A percentile compares a stretch with the other conserved stretches of the same genome.
phyloP scores from a whole-genome alignment of 2,888 invertebrate genomes.

The Caenorhabditis angaria region DNA sequence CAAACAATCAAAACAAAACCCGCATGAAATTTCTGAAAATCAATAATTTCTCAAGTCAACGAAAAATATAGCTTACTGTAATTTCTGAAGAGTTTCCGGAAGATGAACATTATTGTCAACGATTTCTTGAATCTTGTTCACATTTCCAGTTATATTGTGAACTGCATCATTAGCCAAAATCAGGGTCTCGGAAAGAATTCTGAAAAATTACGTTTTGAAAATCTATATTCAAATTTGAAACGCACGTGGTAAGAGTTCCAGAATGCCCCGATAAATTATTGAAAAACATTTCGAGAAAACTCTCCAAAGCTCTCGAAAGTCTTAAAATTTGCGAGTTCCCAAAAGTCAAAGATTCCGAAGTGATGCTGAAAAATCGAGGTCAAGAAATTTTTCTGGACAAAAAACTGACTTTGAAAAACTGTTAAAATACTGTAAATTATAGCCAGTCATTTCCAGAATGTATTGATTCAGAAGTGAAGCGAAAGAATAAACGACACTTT shows the following conservation, averaged over 20 bases:
- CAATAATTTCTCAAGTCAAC: too few species aligned
- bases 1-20: too few species aligned
- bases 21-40: too few species aligned
- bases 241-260: too few species aligned
- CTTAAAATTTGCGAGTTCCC: neutral
- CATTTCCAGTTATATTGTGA: neutral
- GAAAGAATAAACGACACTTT: neutral
- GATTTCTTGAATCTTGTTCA: neutral
- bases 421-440: neutral
- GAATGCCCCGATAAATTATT: too few species aligned
- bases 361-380: neutral
- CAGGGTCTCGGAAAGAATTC: neutral
- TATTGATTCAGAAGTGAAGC: neutral
- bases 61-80: neutral
- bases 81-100: neutral
- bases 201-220: neutral
- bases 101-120: neutral
- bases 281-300: neutral
- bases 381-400: too few species aligned
- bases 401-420: neutral
- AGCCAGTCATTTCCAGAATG: neutral
- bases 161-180: neutral
- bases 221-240: too few species aligned
- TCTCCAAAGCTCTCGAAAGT: neutral
- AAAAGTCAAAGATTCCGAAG: neutral